Evolutionary conservation across 1,140 invertebrate species (phyloP), one percentile per base, ranked within the genome.

Genomic region (Papilio polytes): DNA sequence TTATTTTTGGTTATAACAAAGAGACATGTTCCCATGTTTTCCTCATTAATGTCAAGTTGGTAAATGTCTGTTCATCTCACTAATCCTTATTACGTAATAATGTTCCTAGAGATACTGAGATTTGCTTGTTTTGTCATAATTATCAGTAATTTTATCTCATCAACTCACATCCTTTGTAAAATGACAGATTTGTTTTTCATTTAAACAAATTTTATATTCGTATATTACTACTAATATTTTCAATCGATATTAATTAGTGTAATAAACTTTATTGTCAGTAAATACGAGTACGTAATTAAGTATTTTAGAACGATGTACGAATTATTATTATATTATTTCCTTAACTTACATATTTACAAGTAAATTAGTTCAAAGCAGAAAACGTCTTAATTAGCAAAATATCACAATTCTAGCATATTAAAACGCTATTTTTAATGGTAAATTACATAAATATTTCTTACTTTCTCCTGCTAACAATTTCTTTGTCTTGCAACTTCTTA

Each of bases 381-480:
- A 20, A 53, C 51, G 0, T 53, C 4, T n/a, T 4, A 53, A 4
- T 53, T 53, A n/a, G 3, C 15, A 53, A n/a, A 9, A 48, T 13
- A 2, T 20, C 18, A 8, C 18, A 8, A 4, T 7, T n/a, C 1
- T 56, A 56, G 9, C 53, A n/a, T 8, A n/a, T 7, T 56, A n/a
- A 56, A n/a, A 56, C 3, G 46, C 15, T 12, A 48, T 48, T n/a
- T n/a, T n/a, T n/a, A n/a, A n/a, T n/a, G n/a, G 44, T 80, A 31
- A 74, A 20, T 31, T 15, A 78, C 80, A 48, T 31, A 82, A 48
- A 22, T 20, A 46, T 26, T 51, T 46, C 92, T 89, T 86, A 94
- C 92, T 91, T 93, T 84, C 84, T 85, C 46, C 85, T 86, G 73
- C 89, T 90, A 15, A 94, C 87, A 80, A 94, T 88, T 85, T 94